phyloP scores from a whole-genome alignment of 1,140 invertebrate genomes.

The Drosophila nebulosa region DNA sequence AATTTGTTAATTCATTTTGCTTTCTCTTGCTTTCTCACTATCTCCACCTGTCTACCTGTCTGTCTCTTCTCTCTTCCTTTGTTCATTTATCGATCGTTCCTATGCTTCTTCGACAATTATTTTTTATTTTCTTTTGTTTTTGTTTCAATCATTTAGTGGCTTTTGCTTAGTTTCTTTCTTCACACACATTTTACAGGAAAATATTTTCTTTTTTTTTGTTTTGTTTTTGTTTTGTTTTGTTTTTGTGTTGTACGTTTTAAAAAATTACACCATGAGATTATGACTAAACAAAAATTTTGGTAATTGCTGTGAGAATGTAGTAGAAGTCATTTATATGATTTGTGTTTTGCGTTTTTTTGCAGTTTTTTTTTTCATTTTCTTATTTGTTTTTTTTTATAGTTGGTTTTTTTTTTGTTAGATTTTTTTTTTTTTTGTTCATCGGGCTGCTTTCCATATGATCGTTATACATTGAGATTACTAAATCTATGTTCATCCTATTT shows the following conservation, averaged over 20 bases:
- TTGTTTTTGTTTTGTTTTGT: conserved; percentile 22
- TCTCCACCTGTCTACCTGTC: no score
- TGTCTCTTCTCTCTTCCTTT: neutral
- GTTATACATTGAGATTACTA: conserved; percentile 51
- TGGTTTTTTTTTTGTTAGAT: conserved; percentile 31
- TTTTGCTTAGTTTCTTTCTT: neutral
- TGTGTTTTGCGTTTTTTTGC: conserved; percentile 32
- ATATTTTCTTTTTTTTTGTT: conserved; percentile 24
- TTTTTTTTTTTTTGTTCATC: conserved; percentile 23
- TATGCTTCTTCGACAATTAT: neutral
- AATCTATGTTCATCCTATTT: conserved; percentile 63
- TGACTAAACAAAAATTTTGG: conserved; percentile 70
- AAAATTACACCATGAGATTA: conserved; percentile 74
- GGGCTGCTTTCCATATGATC: conserved; percentile 5
- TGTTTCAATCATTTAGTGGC: neutral
- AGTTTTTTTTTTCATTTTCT: conserved; percentile 2
- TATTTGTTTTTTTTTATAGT: conserved; percentile 30
- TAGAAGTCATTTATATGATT: conserved; percentile 65
- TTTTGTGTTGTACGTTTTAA: conserved; percentile 22
- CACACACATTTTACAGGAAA: conserved; percentile 36
- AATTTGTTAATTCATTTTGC: neutral
- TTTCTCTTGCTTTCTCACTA: no score
- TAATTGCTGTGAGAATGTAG: conserved; percentile 68
- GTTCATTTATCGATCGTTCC: neutral
- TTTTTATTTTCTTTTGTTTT: neutral